Evolutionary conservation across 2,797 vertebrate genomes (phyloP).

Genomic region (Pseudomugil gertrudae): DNA sequence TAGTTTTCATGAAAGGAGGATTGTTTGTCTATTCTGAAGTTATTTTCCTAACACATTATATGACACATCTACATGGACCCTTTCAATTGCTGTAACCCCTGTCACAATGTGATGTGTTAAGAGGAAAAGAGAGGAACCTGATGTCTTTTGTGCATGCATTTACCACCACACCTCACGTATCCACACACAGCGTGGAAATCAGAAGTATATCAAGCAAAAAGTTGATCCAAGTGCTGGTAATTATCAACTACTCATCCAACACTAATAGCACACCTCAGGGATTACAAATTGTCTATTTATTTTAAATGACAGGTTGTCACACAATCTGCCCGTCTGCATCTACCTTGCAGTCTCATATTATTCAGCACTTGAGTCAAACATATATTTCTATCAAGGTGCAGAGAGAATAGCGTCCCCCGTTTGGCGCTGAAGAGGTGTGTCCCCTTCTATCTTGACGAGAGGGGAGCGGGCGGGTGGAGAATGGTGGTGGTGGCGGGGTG

Average conservation of each 20-base stretch:
- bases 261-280: constrained; percentile 48
- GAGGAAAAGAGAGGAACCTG: constrained; percentile 41
- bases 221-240: constrained; percentile 61
- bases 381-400: constrained; percentile 67
- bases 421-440: constrained; percentile 72
- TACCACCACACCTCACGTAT: not conserved
- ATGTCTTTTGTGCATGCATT: constrained; percentile 18
- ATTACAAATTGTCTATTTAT: constrained; percentile 65
- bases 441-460: constrained; percentile 62
- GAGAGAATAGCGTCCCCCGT: constrained; percentile 67
- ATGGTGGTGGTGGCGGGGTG: constrained; percentile 32
- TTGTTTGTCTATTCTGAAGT: constrained; percentile 74
- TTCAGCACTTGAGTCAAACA: constrained; percentile 75
- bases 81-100: constrained; percentile 54
- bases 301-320: constrained; percentile 64
- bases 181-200: constrained; percentile 18
- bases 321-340: constrained; percentile 40
- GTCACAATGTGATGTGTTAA: constrained; percentile 67
- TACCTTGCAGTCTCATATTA: constrained; percentile 63
- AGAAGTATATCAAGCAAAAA: constrained; percentile 38
- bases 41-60: constrained; percentile 66
- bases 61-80: constrained; percentile 55
- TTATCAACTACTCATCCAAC: constrained; percentile 62
- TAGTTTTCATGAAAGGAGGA: constrained; percentile 64
- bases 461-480: constrained; percentile 40